Base-by-base conservation (phyloP, 2,888 invertebrate species). In the Cotesia congregata region DNA sequence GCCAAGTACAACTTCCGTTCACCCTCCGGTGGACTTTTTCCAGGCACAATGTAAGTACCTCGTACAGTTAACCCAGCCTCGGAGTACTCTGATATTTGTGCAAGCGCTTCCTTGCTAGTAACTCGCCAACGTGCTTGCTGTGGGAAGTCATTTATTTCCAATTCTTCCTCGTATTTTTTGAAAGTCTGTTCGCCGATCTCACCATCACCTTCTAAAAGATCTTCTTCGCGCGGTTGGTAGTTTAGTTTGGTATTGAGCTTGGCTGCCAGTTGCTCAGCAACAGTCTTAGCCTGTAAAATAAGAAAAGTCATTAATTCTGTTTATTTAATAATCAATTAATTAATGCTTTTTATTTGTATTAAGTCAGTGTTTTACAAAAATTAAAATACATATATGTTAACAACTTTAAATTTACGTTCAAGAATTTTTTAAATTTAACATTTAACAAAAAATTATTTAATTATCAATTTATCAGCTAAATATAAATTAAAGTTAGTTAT, bases 71-170 rank as follows among this genome's bases (percentile, higher is more conserved):
- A 95, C 60, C 99, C 99, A 0, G 99, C 99, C 89, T 99, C 99
- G 0, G 98, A 98, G 90, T 98, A 99, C 90, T 99, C 99, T 70
- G 98, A 97, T 85, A 99, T 98, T 88, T 99, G 97, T 0, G 98
- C 98, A 81, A 99, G 90, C 5, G 99, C 98, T 91, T 99, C 99
- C 93, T 97, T 98, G 82, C 97, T 97, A 5, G 99, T 99, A 76
- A 99, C 98, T 82, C 98, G 93, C 98, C 98, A 99, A 77, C 99
- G 92, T 0, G 99, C 98, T 88, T 98, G 98, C 86, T 99, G 99
- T 40, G 99, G 99, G 91, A 99, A 99, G 90, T 99, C 99, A 88
- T 99, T 99, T 87, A 99, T 99, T 91, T 99, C 99, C 83, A 99
- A 91, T 88, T 99, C 99, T 83, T 99, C 99, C 90, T 99, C 99